Evolutionary conservation across 2,113 vertebrate genomes (phyloP), one percentile per base, ranked within the genome.

Genomic region (Cettia cetti): DNA sequence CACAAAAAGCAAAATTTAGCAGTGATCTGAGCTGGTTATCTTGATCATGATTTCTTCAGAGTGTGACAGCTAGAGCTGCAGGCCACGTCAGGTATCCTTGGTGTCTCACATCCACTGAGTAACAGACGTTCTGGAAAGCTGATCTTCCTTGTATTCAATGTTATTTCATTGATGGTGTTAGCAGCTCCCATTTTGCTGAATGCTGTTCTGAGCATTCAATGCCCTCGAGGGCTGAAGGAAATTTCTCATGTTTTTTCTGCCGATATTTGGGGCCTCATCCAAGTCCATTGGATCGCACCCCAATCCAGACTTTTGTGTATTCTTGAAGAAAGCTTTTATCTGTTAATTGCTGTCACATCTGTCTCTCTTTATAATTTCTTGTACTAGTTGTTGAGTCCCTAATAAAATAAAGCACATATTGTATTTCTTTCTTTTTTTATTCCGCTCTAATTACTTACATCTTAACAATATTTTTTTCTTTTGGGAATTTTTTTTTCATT

Each of bases 361-460:
- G 60, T n/a, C 19, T 83, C 66, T 80, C 68, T 88, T 88, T 71
- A 92, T 71, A 86, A 81, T 81, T 92, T 86, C 71, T 89, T 92
- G 49, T 78, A 88, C 68, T 45, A 53, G 49, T 45, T 83, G 76
- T 95, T 86, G 72, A 92, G 57, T 78, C 19, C 26, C 60, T 71
- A 78, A 78, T 89, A 93, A 93, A 93, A 89, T 90, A 88, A 82
- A 92, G 26, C 53, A 75, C 79, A 68, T 72, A 69, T 11, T 94
- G 35, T 77, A 54, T 88, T 96, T 80, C 24, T 59, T 94, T 94
- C 18, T 53, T 69, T 72, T 92, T 92, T 83, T 71, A 56, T 92
- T 94, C 61, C 61, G 20, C 49, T 82, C 24, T 92, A 94, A 90
- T 89, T 31, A 86, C n/a, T 90, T 78, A 57, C 44, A 86, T 75